Evolutionary conservation across 2,797 vertebrate genomes (phyloP), one percentile per base, ranked within the genome.

Genomic region (Forpus xanthops): DNA sequence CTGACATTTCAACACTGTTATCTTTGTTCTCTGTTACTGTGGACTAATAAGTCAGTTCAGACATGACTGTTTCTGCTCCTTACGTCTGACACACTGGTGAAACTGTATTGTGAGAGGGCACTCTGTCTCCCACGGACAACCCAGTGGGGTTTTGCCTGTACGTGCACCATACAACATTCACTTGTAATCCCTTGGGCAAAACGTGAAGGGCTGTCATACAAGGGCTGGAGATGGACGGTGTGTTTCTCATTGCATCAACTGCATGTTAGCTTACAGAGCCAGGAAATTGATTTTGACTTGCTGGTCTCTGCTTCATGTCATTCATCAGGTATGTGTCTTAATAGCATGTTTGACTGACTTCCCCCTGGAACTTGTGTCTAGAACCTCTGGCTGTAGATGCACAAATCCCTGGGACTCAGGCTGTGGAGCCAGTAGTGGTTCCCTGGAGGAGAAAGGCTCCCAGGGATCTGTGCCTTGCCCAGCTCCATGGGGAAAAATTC

Each of bases 151-250:
- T 72, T 45, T 72, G 25, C 19, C 45, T 64, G 8, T n/a, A 49
- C 0, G 1, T 35, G 41, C 4, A 16, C 35, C 19, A 12, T 3
- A 3, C 6, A 14, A 5, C 3, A 1, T 45, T 24, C 24, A 9
- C n/a, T 73, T 30, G 35, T 76, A 24, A n/a, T 84, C 42, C 70
- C 31, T 35, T 9, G 50, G 83, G 70, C 6, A 66, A 33, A 60
- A 25, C 28, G 6, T 4, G 52, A 7, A 58, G 65, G 53, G 39
- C 14, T 53, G 39, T 50, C 28, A 25, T 17, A 5, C 15, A 8
- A n/a, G 25, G 60, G 27, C 68, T 2, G 8, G 56, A 16, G 55
- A 6, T 19, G 80, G 50, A 28, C 71, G 77, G 27, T 64, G 42
- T 67, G 53, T 61, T 86, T 79, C 65, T 71, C 77, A 6, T 47